phyloP scores from a whole-genome alignment of 2,888 invertebrate species.

The Calliphora vomitoria region DNA sequence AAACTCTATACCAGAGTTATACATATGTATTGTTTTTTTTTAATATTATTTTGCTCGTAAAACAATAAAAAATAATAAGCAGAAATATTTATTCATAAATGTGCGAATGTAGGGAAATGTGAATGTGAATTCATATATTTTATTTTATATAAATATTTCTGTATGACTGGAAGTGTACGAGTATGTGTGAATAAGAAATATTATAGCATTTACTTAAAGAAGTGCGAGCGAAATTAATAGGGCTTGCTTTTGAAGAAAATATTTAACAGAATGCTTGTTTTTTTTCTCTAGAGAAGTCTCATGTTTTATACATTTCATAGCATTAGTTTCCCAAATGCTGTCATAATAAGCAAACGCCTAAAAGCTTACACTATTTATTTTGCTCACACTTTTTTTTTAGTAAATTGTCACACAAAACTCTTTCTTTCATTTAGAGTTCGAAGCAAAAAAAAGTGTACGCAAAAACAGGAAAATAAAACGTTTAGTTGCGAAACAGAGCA shows the following conservation, averaged over 20 bases:
- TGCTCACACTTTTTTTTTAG: background rate
- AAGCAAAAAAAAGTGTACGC: background rate
- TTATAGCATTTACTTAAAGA: background rate
- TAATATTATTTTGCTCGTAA: conserved; percentile 46
- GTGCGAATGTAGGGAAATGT: background rate
- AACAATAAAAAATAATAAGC: conserved; percentile 68
- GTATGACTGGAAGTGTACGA: background rate
- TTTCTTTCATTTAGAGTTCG: conserved; percentile 30
- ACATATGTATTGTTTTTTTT: background rate
- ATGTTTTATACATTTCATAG: too few species aligned
- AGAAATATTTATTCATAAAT: conserved; percentile 47
- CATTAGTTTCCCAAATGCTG: too few species aligned
- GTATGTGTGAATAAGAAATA: conserved; percentile 20
- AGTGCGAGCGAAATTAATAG: background rate
- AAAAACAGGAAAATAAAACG: conserved; percentile 18
- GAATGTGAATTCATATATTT: conserved; percentile 2
- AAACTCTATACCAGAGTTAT: background rate
- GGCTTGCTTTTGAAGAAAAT: background rate
- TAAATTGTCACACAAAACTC: conserved; percentile 29
- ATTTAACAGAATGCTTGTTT: too few species aligned
- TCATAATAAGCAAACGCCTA: background rate
- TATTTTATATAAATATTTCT: background rate
- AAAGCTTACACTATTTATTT: background rate
- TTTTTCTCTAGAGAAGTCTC: too few species aligned
- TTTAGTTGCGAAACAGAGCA: conserved; percentile 4